Conservation (phyloP, 2,888 invertebrate species). For the Agriopis leucophaearia region DNA sequence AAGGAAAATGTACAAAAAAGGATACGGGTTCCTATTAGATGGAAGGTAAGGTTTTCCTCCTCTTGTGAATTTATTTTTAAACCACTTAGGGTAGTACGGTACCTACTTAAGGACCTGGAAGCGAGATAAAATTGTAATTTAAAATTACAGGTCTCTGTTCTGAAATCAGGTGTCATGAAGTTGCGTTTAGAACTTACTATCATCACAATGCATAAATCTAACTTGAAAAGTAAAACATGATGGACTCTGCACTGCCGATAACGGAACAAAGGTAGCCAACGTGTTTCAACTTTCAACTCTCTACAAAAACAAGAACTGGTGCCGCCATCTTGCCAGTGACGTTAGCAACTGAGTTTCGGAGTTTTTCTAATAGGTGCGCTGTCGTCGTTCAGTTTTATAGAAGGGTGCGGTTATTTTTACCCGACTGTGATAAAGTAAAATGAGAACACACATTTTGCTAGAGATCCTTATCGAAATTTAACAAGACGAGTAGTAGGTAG, state of each 20-base stretch:
- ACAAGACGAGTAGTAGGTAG: no score
- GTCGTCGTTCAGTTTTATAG: neutral
- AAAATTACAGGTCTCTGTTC: neutral
- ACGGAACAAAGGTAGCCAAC: constrained; percentile 23
- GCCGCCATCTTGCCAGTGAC: constrained; percentile 36
- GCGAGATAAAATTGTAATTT: neutral
- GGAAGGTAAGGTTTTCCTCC: constrained; percentile 8
- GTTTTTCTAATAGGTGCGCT: constrained; percentile 35
- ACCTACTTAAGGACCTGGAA: neutral
- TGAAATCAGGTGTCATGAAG: constrained; percentile 7
- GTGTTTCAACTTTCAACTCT: constrained; percentile 33
- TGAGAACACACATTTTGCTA: neutral
- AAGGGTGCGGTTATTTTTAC: constrained; percentile 21
- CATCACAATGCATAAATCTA: neutral
- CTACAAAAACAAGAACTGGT: constrained; percentile 16
- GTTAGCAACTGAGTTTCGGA: constrained; percentile 18
- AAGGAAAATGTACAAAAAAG: constrained; percentile 8
- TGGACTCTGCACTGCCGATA: constrained; percentile 21
- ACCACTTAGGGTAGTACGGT: neutral
- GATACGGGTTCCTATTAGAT: constrained; percentile 17
- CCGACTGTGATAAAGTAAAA: constrained; percentile 5
- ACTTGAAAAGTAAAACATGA: constrained; percentile 13
- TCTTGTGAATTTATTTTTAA: constrained; percentile 4
- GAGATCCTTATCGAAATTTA: no score
- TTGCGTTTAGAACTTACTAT: constrained; percentile 10